Percentiles rank a stretch among this genome's conserved stretches.
phyloP scores from a whole-genome alignment of 2,888 invertebrate species.

The Dynastes hyllus region DNA sequence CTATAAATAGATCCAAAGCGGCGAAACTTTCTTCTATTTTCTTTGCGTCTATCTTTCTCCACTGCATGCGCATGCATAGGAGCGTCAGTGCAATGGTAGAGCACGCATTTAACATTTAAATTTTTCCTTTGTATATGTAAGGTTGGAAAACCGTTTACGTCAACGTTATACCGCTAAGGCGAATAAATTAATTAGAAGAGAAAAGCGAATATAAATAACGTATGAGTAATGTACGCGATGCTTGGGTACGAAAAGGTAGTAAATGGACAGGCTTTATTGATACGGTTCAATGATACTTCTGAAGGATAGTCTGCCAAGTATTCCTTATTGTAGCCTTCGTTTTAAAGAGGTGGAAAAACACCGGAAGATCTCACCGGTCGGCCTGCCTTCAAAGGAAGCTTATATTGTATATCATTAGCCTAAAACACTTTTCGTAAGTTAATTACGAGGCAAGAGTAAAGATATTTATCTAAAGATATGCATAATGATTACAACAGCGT shows the following conservation, averaged over 20 bases:
- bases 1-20: slow-evolving; percentile 39
- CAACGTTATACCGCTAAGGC: slow-evolving; percentile 10
- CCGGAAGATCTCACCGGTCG: slow-evolving; percentile 28
- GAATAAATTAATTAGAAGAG: slow-evolving; percentile 25
- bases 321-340: neutral
- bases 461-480: no score
- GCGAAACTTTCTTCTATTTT: slow-evolving; percentile 38
- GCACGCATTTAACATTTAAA: slow-evolving; percentile 41
- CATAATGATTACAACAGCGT: no score
- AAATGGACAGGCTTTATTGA: slow-evolving; percentile 1
- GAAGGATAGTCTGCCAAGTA: slow-evolving; percentile 19
- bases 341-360: slow-evolving; percentile 19
- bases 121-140: neutral
- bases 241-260: neutral
- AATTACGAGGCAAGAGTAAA: neutral
- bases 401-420: slow-evolving; percentile 21
- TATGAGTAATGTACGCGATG: slow-evolving; percentile 11
- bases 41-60: neutral
- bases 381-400: slow-evolving; percentile 25
- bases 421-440: slow-evolving; percentile 11
- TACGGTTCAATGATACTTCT: neutral
- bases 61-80: neutral
- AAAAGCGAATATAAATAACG: slow-evolving; percentile 34
- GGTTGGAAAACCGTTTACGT: neutral
- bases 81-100: neutral